Base-by-base conservation (phyloP, 2,797 vertebrate species). In the Typhlichthys subterraneus region DNA sequence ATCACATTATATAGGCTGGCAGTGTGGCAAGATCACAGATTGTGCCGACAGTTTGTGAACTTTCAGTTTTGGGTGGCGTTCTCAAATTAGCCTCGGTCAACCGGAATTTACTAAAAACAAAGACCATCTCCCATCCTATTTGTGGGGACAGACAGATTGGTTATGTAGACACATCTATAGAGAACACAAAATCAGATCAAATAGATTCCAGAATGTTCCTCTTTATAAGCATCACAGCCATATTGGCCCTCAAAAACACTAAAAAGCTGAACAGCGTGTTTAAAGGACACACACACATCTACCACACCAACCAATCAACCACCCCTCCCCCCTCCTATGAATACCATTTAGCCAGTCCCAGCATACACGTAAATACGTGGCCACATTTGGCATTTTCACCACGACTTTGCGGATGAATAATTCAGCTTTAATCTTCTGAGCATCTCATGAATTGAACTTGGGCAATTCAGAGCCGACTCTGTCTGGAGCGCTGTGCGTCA, bases 341-440 rank as follows among this genome's bases (percentile, higher is more conserved):
- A 23, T 23, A 55, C 79, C 45, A 67, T 81, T 63, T 57, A 52
- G 57, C 72, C 71, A 57, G 33, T 75, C 77, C 51, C 61, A 48
- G 53, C 46, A 19, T 23, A 29, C 57, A 7, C 61, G 79, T 71
- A 68, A 75, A 79, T 67, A 67, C 54, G 4, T 56, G 79, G 73
- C 54, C 54, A 67, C 57, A 61, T 81, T 88, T 85, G 84, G 72
- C 75, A 82, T 88, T 88, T 89, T 75, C 68, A 55, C 71, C 86
- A 82, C 61, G 80, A 77, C 70, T 70, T 33, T 63, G 63, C 59
- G 13, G 61, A 85, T 90, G 79, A 91, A 91, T 90, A 82, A 89
- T 91, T 87, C 82, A 88, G 78, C 59, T 12, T 53, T 69, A 67
- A 70, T 75, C 77, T 83, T 80, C 77, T 61, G 67, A 75, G 80